Percentiles rank a stretch among this genome's conserved stretches.
phyloP scores from a whole-genome alignment of 2,113 vertebrate species.

The Oncorhynchus mykiss region DNA sequence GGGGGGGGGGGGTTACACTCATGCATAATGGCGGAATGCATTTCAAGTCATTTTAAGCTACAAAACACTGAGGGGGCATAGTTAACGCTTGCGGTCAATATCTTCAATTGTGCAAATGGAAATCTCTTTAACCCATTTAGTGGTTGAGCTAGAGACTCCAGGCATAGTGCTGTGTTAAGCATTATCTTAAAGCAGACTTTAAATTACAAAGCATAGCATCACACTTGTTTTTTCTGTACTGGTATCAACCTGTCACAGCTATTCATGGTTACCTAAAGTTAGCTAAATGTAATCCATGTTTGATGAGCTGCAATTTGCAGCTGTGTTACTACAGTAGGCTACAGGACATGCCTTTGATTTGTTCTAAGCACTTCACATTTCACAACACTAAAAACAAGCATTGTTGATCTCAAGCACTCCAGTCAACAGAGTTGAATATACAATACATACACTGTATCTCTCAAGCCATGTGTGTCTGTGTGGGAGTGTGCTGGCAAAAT shows the following conservation, averaged over 20 bases:
- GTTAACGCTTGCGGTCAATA: slow-evolving; percentile 25
- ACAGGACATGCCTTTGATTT: not conserved
- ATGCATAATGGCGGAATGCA: slow-evolving; percentile 55
- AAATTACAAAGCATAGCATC: not conserved
- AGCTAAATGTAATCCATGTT: not conserved
- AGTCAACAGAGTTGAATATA: not conserved
- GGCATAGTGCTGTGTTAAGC: slow-evolving; percentile 32
- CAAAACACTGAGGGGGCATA: slow-evolving; percentile 36
- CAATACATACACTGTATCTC: not conserved
- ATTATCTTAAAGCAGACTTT: slow-evolving; percentile 9
- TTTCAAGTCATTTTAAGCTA: slow-evolving; percentile 27
- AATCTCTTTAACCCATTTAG: not conserved
- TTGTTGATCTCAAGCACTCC: not conserved
- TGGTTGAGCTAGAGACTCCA: not conserved
- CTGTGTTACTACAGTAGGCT: not conserved
- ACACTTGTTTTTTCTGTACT: not conserved
- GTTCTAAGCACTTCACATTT: not conserved
- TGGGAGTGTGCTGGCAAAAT: slow-evolving; percentile 3
- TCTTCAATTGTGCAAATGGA: slow-evolving; percentile 24
- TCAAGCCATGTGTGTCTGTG: not conserved
- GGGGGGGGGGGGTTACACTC: slow-evolving; percentile 14
- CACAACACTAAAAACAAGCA: not conserved
- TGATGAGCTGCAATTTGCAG: too few species aligned
- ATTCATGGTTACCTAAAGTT: not conserved
- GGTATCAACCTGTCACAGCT: not conserved